Percentiles rank a stretch among this genome's conserved stretches.
phyloP scores from a whole-genome alignment of 1,140 invertebrate genomes.

The Thaumetopoea pityocampa region DNA sequence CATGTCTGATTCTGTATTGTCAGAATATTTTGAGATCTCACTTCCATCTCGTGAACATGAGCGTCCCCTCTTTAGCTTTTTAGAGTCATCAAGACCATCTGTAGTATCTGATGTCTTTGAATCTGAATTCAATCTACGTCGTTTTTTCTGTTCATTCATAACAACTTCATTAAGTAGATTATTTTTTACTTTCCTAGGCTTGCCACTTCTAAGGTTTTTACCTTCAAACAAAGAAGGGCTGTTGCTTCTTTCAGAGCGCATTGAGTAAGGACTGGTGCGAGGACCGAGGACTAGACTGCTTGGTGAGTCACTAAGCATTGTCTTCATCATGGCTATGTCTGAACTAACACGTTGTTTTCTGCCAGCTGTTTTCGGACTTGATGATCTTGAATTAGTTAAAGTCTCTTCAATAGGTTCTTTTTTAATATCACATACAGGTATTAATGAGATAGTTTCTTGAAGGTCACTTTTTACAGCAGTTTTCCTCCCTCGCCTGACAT shows the following conservation, averaged over 20 bases:
- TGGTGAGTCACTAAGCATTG: slow-evolving; percentile 56
- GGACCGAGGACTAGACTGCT: slow-evolving; percentile 52
- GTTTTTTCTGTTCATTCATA: slow-evolving; percentile 69
- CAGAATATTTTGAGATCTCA: slow-evolving; percentile 77
- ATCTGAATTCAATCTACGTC: slow-evolving; percentile 65
- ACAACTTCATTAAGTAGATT: slow-evolving; percentile 74
- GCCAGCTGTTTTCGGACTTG: slow-evolving; percentile 63
- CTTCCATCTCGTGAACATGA: slow-evolving; percentile 77
- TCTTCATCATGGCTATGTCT: slow-evolving; percentile 69
- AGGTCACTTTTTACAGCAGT: slow-evolving; percentile 40
- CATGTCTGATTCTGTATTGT: slow-evolving; percentile 78
- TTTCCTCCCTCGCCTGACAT: slow-evolving; percentile 47
- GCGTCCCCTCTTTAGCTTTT: slow-evolving; percentile 75
- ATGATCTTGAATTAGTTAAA: slow-evolving; percentile 61
- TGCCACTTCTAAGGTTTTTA: slow-evolving; percentile 80
- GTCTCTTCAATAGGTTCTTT: slow-evolving; percentile 62
- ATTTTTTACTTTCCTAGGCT: slow-evolving; percentile 76
- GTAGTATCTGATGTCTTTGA: slow-evolving; percentile 46
- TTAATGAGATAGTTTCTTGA: slow-evolving; percentile 54
- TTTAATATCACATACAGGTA: slow-evolving; percentile 66
- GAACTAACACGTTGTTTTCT: slow-evolving; percentile 63
- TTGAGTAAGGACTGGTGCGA: slow-evolving; percentile 74
- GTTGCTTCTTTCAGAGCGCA: slow-evolving; percentile 75
- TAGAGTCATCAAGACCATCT: slow-evolving; percentile 65
- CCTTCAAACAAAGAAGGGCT: slow-evolving; percentile 62